phyloP scores from a whole-genome alignment of 2,888 invertebrate genomes.

The Melanotus villosus region DNA sequence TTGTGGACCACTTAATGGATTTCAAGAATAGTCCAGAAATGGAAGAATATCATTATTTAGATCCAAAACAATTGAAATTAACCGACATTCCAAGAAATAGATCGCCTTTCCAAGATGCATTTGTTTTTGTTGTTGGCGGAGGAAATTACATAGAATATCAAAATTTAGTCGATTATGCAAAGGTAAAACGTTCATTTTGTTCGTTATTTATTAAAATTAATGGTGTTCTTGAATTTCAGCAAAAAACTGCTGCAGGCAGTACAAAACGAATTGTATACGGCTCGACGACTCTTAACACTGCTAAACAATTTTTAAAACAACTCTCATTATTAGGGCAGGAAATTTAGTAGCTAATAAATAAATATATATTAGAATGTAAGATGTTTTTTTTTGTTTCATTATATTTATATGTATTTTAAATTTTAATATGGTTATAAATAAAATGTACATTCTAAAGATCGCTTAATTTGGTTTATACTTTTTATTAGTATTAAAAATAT shows the following conservation, averaged over 20 bases:
- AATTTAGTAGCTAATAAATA: conserved; percentile 63
- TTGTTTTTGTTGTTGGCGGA: conserved; percentile 92
- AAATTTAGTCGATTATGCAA: conserved; percentile 95
- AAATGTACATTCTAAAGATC: no score
- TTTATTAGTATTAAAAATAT: no score
- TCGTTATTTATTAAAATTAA: neutral
- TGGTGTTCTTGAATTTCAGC: conserved; percentile 69
- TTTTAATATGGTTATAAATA: conserved; percentile 16
- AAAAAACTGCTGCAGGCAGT: conserved; percentile 80
- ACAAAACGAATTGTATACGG: conserved; percentile 93
- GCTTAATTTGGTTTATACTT: no score
- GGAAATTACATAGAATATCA: conserved; percentile 99
- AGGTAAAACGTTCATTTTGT: conserved; percentile 69
- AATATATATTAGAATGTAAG: neutral
- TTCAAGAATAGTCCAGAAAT: conserved; percentile 82
- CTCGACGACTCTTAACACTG: conserved; percentile 93
- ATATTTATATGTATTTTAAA: conserved; percentile 18
- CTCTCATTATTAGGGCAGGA: conserved; percentile 85
- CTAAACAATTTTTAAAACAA: conserved; percentile 95
- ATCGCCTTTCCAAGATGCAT: conserved; percentile 86
- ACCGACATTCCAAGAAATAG: conserved; percentile 77
- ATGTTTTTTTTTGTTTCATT: conserved; percentile 1
- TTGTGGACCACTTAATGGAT: conserved; percentile 92
- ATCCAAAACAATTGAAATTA: conserved; percentile 92
- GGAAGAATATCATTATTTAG: conserved; percentile 93